Conservation (phyloP, 1,140 invertebrate genomes). For the Callitettix versicolor region DNA sequence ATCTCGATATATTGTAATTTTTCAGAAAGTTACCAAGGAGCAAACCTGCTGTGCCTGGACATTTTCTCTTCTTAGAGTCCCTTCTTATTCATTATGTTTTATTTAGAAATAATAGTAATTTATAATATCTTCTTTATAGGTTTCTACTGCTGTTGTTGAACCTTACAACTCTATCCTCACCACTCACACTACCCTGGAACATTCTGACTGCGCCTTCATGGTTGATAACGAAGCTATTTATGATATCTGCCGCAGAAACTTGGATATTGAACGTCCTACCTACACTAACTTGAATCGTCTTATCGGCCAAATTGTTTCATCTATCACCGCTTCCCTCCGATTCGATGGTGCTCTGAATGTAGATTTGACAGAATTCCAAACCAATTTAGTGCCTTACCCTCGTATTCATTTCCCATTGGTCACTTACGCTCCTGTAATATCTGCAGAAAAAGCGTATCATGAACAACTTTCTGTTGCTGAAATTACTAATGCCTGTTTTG, state of each 20-base stretch:
- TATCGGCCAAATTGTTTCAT: slow-evolving; percentile 50
- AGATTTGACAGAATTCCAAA: slow-evolving; percentile 82
- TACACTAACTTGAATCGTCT: slow-evolving; percentile 54
- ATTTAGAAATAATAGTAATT: no score
- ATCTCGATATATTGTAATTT: no score
- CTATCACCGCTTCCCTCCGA: slow-evolving; percentile 49
- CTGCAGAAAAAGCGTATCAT: slow-evolving; percentile 51
- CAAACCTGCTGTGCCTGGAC: no score
- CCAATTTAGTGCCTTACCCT: slow-evolving; percentile 77
- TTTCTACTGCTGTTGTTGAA: slow-evolving; percentile 59
- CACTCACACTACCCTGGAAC: slow-evolving; percentile 61
- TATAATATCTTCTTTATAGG: no score
- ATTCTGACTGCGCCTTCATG: slow-evolving; percentile 55
- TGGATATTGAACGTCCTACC: slow-evolving; percentile 49
- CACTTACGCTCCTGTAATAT: slow-evolving; percentile 53
- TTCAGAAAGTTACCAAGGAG: no score
- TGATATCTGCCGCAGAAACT: slow-evolving; percentile 52
- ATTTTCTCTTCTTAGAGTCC: no score
- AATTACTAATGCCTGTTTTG: slow-evolving; percentile 60
- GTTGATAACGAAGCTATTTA: slow-evolving; percentile 64
- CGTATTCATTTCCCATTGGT: slow-evolving; percentile 65
- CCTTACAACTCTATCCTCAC: slow-evolving; percentile 71
- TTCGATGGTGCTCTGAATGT: slow-evolving; percentile 85
- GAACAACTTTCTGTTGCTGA: slow-evolving; percentile 48
- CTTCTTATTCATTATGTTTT: no score